phyloP scores from a whole-genome alignment of 2,113 vertebrate genomes.

The western clawed frog (Xenopus tropicalis) region UCB_Xtro_10.0 CM004449.2:115556001-115556500 shows the following conservation, averaged over 20 bases:
- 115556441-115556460: not conserved
- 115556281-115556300: slow-evolving; percentile 36
- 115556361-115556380: slow-evolving; percentile 28
- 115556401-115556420: slow-evolving; percentile 7
- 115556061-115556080: slow-evolving; percentile 26
- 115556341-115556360: slow-evolving; percentile 16
- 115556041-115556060: slow-evolving; percentile 12
- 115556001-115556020: slow-evolving; percentile 1
- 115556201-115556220: slow-evolving; percentile 29
- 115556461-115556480: not conserved
- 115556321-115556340: slow-evolving; percentile 22
- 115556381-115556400: slow-evolving; percentile 18
- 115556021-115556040: slow-evolving; percentile 13
- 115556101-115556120: slow-evolving; percentile 4
- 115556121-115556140: slow-evolving; percentile 4
- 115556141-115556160: slow-evolving; percentile 1
- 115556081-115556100: slow-evolving; percentile 16
- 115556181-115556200: slow-evolving; percentile 11
- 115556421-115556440: not conserved
- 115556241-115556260: slow-evolving; percentile 9
- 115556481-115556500: not conserved
- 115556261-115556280: slow-evolving; percentile 4
- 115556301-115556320: slow-evolving; percentile 25
- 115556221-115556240: slow-evolving; percentile 28
- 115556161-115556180: slow-evolving; percentile 14